Percentiles rank a stretch among this genome's conserved stretches.
phyloP scores from a whole-genome alignment of 2,888 invertebrate species.

The Apomyelois bistriatella region DNA sequence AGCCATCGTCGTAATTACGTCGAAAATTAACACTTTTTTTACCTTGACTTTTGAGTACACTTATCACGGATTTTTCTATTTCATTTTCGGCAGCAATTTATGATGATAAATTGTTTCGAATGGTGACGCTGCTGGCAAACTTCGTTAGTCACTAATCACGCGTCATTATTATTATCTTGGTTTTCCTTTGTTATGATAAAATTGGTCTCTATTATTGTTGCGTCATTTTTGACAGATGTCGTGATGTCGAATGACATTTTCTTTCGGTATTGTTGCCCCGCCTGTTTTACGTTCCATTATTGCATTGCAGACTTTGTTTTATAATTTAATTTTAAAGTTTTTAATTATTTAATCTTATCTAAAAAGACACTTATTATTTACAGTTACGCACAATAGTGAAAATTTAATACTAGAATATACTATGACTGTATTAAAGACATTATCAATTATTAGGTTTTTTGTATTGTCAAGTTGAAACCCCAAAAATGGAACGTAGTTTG shows the following conservation, averaged over 20 bases:
- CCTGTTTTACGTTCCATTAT: constrained; percentile 27
- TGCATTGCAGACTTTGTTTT: background rate
- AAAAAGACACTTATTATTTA: too few relatives aligned
- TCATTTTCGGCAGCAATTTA: constrained; percentile 18
- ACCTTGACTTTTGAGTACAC: constrained; percentile 15
- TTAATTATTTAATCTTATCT: too few relatives aligned
- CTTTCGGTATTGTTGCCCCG: constrained; percentile 25
- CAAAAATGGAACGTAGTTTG: constrained; percentile 19
- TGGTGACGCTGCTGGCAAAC: background rate
- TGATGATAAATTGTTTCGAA: constrained; percentile 1
- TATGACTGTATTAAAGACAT: too few relatives aligned
- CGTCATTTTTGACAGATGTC: constrained; percentile 30
- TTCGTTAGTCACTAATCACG: constrained; percentile 22
- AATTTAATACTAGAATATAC: too few relatives aligned
- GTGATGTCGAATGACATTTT: constrained; percentile 16
- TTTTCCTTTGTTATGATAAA: constrained; percentile 36
- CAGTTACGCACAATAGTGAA: too few relatives aligned
- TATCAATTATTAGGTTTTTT: too few relatives aligned
- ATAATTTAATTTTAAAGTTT: too few relatives aligned
- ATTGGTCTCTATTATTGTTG: constrained; percentile 30
- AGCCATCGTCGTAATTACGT: constrained; percentile 48
- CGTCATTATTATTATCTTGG: constrained; percentile 25
- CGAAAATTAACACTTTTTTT: background rate
- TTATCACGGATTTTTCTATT: constrained; percentile 22
- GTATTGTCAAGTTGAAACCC: too few relatives aligned